A percentile compares a stretch with the other conserved stretches of the same genome.
These are phyloP conservation scores for Proterorhinus semilunaris DNA, from an alignment of 2,113 vertebrate species.

Conservation along the genomic window DNA sequence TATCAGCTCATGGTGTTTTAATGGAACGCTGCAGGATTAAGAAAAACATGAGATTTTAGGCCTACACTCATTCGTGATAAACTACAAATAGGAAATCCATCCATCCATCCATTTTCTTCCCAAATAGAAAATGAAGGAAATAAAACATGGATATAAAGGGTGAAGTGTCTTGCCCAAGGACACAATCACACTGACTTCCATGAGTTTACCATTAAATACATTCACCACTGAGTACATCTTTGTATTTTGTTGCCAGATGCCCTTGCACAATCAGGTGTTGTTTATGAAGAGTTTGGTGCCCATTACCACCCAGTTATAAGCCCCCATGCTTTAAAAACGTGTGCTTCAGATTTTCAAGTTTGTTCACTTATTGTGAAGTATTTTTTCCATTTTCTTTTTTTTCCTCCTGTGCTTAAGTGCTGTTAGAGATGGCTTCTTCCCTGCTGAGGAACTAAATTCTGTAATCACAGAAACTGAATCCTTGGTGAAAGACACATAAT, in stretches of 20 bases:
- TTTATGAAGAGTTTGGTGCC: no score
- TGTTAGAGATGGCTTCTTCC: constrained; percentile 42
- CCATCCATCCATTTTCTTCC: no score
- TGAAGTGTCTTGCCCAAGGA: no score
- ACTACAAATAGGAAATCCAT: no score
- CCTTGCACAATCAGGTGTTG: background rate
- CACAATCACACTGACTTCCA: no score
- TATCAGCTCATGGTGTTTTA: no score
- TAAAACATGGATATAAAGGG: no score
- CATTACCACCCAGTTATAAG: no score
- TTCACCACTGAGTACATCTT: no score
- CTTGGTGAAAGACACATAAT: constrained; percentile 59
- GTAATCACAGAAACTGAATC: constrained; percentile 65
- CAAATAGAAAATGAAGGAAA: no score
- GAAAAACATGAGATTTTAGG: background rate
- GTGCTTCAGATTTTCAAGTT: background rate
- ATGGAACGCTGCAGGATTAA: background rate
- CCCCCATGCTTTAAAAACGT: background rate
- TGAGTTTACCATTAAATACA: no score
- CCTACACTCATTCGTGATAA: background rate
- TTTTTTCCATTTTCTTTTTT: constrained; percentile 2
- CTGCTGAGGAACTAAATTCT: constrained; percentile 55
- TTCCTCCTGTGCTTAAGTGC: constrained; percentile 9
- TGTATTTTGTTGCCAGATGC: background rate
- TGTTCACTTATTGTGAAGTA: background rate